A percentile compares a stretch with the other conserved stretches of the same genome.
Evolutionary conservation across 2,113 vertebrate species (phyloP).

Genomic region (Oxyruncus cristatus): DNA sequence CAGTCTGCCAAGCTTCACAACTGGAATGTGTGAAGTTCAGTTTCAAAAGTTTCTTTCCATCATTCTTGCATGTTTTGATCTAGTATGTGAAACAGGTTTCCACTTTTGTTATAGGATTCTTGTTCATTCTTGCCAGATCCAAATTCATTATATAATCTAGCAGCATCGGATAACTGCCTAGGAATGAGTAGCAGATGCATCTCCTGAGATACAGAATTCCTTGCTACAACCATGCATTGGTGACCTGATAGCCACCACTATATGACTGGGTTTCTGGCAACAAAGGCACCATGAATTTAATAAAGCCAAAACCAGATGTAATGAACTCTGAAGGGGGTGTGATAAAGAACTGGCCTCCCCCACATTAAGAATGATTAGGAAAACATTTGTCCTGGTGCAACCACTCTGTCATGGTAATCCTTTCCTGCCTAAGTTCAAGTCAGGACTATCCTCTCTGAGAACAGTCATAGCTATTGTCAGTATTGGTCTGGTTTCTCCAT

Average conservation of each 20-base stretch:
- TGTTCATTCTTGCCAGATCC: slow-evolving; percentile 16
- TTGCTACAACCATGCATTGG: neutral
- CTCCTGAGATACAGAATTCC: neutral
- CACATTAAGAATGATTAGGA: neutral
- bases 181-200: slow-evolving; percentile 19
- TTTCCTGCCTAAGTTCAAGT: neutral
- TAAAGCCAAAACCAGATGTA: neutral
- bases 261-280: neutral
- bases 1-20: slow-evolving; percentile 51
- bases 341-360: neutral
- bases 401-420: neutral
- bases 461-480: neutral
- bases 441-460: neutral
- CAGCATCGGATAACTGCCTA: neutral
- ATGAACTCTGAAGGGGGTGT: neutral
- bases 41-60: slow-evolving; percentile 54
- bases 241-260: neutral
- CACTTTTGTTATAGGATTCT: slow-evolving; percentile 14
- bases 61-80: slow-evolving; percentile 40
- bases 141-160: neutral
- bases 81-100: slow-evolving; percentile 52
- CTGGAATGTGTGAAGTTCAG: slow-evolving; percentile 65
- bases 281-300: neutral
- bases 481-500: neutral
- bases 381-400: neutral